Percentiles rank a stretch among this genome's conserved stretches.
Evolutionary conservation across 2,797 vertebrate genomes (phyloP).

Genomic region (Acestrorhynchus altus): DNA sequence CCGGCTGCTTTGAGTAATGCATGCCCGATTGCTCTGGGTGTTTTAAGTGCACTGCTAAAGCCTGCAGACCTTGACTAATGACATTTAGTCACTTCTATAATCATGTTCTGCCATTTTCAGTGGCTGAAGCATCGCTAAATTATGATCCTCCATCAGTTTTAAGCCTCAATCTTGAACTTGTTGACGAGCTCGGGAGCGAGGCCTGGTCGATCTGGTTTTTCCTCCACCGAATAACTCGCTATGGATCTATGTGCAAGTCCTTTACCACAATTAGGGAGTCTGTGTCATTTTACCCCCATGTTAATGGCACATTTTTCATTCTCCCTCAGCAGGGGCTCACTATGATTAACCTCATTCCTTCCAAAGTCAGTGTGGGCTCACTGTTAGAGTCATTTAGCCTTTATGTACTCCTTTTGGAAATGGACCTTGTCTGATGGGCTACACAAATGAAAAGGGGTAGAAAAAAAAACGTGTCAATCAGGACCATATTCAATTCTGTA

Average conservation of each 20-base stretch:
- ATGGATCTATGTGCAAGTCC: conserved; percentile 39
- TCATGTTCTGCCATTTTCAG: conserved; percentile 41
- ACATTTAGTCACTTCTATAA: conserved; percentile 48
- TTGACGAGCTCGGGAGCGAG: conserved; percentile 39
- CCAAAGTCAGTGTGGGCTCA: conserved; percentile 58
- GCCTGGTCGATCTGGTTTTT: conserved; percentile 34
- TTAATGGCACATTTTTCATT: conserved; percentile 60
- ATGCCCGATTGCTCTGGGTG: conserved; percentile 32
- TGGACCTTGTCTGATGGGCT: conserved; percentile 48
- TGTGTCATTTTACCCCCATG: conserved; percentile 58
- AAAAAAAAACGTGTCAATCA: conserved; percentile 39
- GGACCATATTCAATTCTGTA: conserved; percentile 41
- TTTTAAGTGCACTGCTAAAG: conserved; percentile 31
- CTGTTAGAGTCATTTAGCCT: conserved; percentile 60
- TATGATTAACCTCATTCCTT: conserved; percentile 64
- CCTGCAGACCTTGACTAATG: conserved; percentile 14
- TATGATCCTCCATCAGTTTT: conserved; percentile 37
- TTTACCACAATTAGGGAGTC: conserved; percentile 57
- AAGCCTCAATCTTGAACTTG: conserved; percentile 53
- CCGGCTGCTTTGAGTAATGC: conserved; percentile 31
- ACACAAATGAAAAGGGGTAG: conserved; percentile 44
- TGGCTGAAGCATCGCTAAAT: conserved; percentile 45
- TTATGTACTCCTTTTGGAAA: conserved; percentile 54
- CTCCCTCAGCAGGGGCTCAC: conserved; percentile 42
- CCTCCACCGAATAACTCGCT: conserved; percentile 23